These are phyloP conservation scores for Beris chalybata DNA, from an alignment of 2,888 invertebrate species.

Conservation along the genomic window DNA sequence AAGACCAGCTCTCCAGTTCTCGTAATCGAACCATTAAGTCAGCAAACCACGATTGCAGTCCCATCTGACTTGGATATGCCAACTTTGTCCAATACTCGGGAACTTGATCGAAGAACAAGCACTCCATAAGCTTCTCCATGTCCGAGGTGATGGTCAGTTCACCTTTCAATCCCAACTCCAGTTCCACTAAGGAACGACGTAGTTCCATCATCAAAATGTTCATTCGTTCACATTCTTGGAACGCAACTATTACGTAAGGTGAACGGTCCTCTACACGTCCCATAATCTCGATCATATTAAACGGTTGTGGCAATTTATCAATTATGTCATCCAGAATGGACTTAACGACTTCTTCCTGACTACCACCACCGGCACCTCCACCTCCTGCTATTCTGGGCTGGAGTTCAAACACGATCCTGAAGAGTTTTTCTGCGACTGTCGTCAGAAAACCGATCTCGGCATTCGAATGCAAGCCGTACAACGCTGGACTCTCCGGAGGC, in stretches of 20 bases:
- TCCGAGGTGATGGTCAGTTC: constrained; percentile 89
- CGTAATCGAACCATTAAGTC: constrained; percentile 79
- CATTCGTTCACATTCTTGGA: constrained; percentile 95
- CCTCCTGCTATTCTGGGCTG: constrained; percentile 83
- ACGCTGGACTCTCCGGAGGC: constrained; percentile 84
- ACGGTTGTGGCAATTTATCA: constrained; percentile 87
- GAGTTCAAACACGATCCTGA: constrained; percentile 83
- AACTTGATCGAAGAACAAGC: constrained; percentile 88
- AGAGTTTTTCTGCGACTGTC: constrained; percentile 80
- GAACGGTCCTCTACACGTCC: constrained; percentile 85
- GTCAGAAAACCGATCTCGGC: constrained; percentile 94
- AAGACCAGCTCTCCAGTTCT: constrained; percentile 85
- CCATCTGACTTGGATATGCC: constrained; percentile 86
- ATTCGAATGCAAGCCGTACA: constrained; percentile 92
- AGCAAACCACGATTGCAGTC: constrained; percentile 83
- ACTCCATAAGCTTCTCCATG: constrained; percentile 86
- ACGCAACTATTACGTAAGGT: constrained; percentile 87
- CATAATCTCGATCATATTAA: constrained; percentile 83
- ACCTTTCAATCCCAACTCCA: constrained; percentile 89
- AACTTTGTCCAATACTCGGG: constrained; percentile 81
- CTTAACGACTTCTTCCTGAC: constrained; percentile 74
- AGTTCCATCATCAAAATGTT: constrained; percentile 83
- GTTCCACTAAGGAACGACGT: constrained; percentile 76
- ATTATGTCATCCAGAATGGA: constrained; percentile 78
- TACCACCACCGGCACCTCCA: constrained; percentile 64